Base-by-base conservation (phyloP, 2,888 invertebrate genomes). In the Linnaemya vulpina region DNA sequence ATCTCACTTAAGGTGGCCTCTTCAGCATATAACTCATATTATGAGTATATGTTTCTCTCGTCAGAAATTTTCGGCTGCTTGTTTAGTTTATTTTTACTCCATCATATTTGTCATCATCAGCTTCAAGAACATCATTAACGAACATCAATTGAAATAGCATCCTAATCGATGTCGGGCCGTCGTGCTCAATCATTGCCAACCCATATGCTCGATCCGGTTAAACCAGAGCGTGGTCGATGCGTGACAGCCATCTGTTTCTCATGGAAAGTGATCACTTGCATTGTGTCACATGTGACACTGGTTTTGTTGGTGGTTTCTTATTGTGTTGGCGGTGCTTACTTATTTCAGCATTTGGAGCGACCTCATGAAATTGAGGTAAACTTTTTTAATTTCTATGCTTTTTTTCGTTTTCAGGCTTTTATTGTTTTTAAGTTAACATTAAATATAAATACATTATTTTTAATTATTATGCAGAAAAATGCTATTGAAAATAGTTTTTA, bases 291-390 rank as follows among this genome's bases (percentile, higher is more conserved):
- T 93, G 96, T 97, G 89, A 96, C 97, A 89, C 94, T 98, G 89
- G 95, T 98, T 88, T 95, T 97, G 83, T 93, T 97, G 91, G 98
- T 98, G 88, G 97, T 98, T 86, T 96, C 96, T 40, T 98, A 98
- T 93, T 97, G 97, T 93, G 94, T 97, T 89, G 94, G 97, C 77
- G 98, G 98, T 10, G 97, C 97, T 17, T 95, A 96, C 90, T 95
- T 97, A 82, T 98, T 98, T 93, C 95, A 96, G 92, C 93, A 94
- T 68, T 93, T 97, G 80, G 97, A 97, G 90, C 94, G 94, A 8
- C 94, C 94, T 65, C 94, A 97, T 89, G 97, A 97, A 91, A 93
- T 93, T 88, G 94, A 95, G 93, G 97, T 96, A 91, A 84, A 73
- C 1, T 74, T 15, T 40, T 60, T 1, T 67, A 51, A n/a, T 53